phyloP scores from a whole-genome alignment of 2,888 invertebrate species.

The Nebria brevicollis region DNA sequence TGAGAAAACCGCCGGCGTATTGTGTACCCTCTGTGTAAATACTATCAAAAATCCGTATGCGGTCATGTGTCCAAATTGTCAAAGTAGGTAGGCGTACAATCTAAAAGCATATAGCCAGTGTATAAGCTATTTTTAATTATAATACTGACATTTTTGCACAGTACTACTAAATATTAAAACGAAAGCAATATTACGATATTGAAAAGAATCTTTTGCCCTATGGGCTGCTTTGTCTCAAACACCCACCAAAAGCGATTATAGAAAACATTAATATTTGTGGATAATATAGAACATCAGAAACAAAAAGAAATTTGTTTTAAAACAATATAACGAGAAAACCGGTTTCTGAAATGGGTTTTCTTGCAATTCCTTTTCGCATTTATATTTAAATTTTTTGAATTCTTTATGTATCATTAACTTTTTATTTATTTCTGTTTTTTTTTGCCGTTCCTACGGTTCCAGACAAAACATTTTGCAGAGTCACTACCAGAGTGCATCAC shows the following conservation, averaged over 20 bases:
- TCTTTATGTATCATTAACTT: constrained; percentile 58
- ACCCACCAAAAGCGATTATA: not conserved
- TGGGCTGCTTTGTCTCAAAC: not conserved
- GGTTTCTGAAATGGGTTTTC: constrained; percentile 47
- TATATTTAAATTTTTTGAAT: constrained; percentile 55
- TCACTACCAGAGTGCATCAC: not conserved
- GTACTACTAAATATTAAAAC: no score
- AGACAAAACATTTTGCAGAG: constrained; percentile 9
- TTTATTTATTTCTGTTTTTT: constrained; percentile 49
- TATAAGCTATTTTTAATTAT: not conserved
- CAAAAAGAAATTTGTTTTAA: not conserved
- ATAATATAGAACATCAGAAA: constrained; percentile 1
- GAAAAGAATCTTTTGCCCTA: not conserved
- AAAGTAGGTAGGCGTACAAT: no score
- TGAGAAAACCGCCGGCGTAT: constrained; percentile 1
- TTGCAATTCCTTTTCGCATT: constrained; percentile 54
- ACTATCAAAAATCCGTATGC: not conserved
- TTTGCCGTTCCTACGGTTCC: constrained; percentile 39
- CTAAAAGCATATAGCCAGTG: no score
- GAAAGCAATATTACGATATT: not conserved
- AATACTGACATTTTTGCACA: not conserved
- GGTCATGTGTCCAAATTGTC: not conserved
- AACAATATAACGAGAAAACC: not conserved
- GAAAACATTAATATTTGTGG: not conserved
- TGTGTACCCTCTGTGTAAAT: not conserved